phyloP scores from a whole-genome alignment of 2,113 vertebrate genomes.

The Ramphastos sulfuratus region DNA sequence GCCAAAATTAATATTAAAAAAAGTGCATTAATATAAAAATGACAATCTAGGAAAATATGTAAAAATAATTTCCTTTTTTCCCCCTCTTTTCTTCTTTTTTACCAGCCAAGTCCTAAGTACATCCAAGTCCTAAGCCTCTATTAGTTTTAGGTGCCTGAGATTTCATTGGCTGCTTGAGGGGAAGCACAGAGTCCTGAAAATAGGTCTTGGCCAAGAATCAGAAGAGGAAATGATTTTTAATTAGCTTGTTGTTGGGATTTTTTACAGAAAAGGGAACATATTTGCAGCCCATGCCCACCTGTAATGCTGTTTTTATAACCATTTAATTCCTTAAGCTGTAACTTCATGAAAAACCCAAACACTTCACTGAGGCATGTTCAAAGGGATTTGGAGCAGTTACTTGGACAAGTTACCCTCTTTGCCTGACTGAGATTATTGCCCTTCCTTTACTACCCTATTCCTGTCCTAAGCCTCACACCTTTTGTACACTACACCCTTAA shows the following conservation, averaged over 20 bases:
- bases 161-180: neutral
- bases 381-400: neutral
- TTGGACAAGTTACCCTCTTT: neutral
- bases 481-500: neutral
- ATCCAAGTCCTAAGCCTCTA: neutral
- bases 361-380: neutral
- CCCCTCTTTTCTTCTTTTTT: neutral
- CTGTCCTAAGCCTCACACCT: neutral
- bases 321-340: neutral
- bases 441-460: neutral
- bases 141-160: constrained; percentile 1
- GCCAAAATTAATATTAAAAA: constrained; percentile 29
- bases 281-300: neutral
- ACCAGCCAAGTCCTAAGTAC: neutral
- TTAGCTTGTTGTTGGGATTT: neutral
- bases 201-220: neutral
- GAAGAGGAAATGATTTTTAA: constrained; percentile 30
- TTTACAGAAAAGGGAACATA: neutral
- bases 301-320: neutral
- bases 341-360: neutral
- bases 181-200: constrained; percentile 13
- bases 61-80: neutral
- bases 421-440: neutral
- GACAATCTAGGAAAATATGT: neutral
- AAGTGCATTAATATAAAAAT: neutral